Evolutionary conservation across 2,113 vertebrate species (phyloP), one percentile per base, ranked within the genome.

Genomic region (Panthera tigris): DNA sequence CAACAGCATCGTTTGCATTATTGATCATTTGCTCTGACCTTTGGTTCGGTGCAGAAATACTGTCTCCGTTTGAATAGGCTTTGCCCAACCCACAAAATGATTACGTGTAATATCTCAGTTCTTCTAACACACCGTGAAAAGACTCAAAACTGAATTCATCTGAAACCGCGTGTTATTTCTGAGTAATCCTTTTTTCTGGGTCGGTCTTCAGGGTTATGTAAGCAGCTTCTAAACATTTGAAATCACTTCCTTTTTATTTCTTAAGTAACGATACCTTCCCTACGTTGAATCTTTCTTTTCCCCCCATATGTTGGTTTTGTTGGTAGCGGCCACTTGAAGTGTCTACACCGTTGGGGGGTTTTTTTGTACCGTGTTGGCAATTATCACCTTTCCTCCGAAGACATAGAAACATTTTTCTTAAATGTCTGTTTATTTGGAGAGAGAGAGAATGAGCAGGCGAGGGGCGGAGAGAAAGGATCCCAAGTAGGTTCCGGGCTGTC

Each of bases 11-110:
- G 23, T 78, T 78, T 4, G 9, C 0, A 3, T 55, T 50, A 55
- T 86, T 87, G 45, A 52, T 83, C 74, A 89, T 94, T 83, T 66
- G 73, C 50, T 33, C 68, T 91, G 68, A 89, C 19, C 48, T 84
- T 94, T 91, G 76, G 45, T 86, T 94, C 89, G 76, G 45, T 86
- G 5, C n/a, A 45, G 91, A 89, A 94, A 89, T 71, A 65, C 16
- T 21, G 16, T n/a, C 33, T 89, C 52, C 39, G 4, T 94, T 82
- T 90, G 84, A 73, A 81, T 50, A 81, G 78, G 55, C 50, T 80
- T 80, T 91, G 52, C 55, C 93, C 79, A 52, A 2, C 57, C 69
- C 50, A 73, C 52, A 57, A 57, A 80, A 55, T 94, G 61, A 93
- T 89, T 89, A 68, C 31, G 68, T 36, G 18, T 82, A 27, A 18